phyloP scores from a whole-genome alignment of 2,113 vertebrate species.

The Acanthisitta chloris region DNA sequence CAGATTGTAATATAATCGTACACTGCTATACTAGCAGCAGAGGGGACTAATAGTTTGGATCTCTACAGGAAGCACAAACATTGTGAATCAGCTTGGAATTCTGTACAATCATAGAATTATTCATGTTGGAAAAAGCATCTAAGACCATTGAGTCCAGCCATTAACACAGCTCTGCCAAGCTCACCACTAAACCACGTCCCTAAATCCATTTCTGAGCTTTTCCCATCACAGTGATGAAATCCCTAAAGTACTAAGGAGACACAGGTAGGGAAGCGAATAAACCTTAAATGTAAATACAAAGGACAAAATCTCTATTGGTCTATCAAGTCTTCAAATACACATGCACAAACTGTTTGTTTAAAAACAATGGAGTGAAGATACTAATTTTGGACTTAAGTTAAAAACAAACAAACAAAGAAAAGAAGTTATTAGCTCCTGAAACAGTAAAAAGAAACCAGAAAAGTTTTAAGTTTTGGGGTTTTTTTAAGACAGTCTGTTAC shows the following conservation, averaged over 20 bases:
- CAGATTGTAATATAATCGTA: background rate
- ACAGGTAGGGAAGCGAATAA: background rate
- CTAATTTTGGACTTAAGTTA: background rate
- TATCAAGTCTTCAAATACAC: background rate
- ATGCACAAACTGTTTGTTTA: background rate
- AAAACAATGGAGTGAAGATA: background rate
- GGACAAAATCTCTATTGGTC: background rate
- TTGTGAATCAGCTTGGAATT: background rate
- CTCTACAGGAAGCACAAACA: background rate
- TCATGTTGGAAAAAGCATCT: background rate
- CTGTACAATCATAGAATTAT: background rate
- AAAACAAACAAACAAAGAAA: too few relatives aligned
- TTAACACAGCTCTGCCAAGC: background rate
- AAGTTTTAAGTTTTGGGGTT: rapidly evolving
- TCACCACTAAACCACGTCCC: background rate
- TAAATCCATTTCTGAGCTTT: background rate
- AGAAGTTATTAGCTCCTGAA: background rate
- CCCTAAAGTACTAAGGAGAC: background rate
- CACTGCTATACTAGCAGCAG: background rate
- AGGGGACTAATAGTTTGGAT: background rate
- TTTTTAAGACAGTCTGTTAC: background rate
- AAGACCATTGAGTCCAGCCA: background rate
- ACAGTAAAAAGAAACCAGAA: background rate
- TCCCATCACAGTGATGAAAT: background rate
- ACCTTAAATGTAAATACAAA: background rate